Evolutionary conservation across 2,113 vertebrate species (phyloP).

Genomic region (Cichladusa arquata): DNA sequence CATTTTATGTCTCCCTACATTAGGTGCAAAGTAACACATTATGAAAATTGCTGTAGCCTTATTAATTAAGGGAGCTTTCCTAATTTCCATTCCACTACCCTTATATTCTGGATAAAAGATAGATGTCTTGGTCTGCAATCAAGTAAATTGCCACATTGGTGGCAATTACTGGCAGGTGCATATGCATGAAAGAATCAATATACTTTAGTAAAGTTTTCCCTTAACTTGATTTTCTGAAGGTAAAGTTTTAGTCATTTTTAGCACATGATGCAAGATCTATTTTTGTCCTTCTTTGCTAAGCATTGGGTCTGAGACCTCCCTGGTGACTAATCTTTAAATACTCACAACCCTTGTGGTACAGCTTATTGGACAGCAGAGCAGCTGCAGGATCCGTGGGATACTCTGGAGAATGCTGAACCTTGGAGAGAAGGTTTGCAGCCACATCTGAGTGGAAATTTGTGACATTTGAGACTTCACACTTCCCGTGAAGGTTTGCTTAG

Average conservation of each 20-base stretch:
- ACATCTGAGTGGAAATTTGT: background rate
- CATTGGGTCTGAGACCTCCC: background rate
- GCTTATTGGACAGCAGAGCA: background rate
- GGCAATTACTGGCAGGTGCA: background rate
- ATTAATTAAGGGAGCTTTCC: background rate
- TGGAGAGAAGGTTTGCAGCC: background rate
- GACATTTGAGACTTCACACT: background rate
- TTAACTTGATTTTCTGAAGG: slow-evolving; percentile 1
- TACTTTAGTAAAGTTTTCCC: background rate
- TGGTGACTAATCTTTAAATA: background rate
- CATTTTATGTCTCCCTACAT: background rate
- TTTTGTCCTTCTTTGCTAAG: background rate
- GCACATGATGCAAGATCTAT: background rate
- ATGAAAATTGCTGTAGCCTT: slow-evolving; percentile 18
- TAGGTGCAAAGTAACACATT: background rate
- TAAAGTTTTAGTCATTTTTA: background rate
- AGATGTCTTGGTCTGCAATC: background rate
- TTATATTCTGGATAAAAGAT: background rate
- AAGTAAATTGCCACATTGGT: background rate
- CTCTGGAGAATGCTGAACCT: background rate
- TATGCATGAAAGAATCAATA: background rate
- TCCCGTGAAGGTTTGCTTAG: background rate
- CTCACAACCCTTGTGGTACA: background rate
- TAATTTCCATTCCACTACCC: slow-evolving; percentile 30
- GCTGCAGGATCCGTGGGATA: fast-evolving